A percentile compares a stretch with the other conserved stretches of the same genome.
phyloP scores from a whole-genome alignment of 2,888 invertebrate species.

The Galerucella nymphaeae region DNA sequence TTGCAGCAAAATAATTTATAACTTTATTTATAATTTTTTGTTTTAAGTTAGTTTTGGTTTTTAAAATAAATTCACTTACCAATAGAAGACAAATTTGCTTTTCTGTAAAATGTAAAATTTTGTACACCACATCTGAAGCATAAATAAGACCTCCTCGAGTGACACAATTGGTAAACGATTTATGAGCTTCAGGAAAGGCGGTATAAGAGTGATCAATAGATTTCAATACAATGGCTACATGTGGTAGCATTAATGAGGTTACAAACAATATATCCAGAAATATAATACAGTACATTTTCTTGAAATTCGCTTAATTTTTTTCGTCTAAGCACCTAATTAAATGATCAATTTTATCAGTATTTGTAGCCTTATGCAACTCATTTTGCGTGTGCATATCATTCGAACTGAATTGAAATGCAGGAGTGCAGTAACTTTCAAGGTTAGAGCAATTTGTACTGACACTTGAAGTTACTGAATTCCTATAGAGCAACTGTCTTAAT shows the following conservation, averaged over 20 bases:
- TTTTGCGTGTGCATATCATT: conserved; percentile 9
- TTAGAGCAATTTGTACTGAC: conserved; percentile 37
- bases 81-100: neutral
- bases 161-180: conserved; percentile 4
- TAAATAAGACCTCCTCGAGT: neutral
- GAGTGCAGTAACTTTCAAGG: conserved; percentile 31
- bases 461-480: conserved; percentile 13
- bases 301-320: conserved; percentile 10
- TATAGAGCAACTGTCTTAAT: conserved; percentile 46
- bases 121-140: neutral
- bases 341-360: conserved; percentile 12
- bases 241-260: conserved; percentile 8
- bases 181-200: conserved; percentile 15
- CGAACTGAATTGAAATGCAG: conserved; percentile 42
- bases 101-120: neutral
- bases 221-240: conserved; percentile 28
- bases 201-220: conserved; percentile 11
- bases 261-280: conserved; percentile 37
- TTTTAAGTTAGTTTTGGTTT: too few relatives aligned
- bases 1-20: conserved; percentile 20
- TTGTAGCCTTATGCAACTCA: neutral
- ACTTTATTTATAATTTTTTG: neutral
- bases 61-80: too few relatives aligned
- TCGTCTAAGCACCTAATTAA: neutral
- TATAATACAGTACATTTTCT: conserved; percentile 39